A percentile compares a stretch with the other conserved stretches of the same genome.
Conservation (phyloP, 2,113 vertebrate species). For the Sitta europaea region DNA sequence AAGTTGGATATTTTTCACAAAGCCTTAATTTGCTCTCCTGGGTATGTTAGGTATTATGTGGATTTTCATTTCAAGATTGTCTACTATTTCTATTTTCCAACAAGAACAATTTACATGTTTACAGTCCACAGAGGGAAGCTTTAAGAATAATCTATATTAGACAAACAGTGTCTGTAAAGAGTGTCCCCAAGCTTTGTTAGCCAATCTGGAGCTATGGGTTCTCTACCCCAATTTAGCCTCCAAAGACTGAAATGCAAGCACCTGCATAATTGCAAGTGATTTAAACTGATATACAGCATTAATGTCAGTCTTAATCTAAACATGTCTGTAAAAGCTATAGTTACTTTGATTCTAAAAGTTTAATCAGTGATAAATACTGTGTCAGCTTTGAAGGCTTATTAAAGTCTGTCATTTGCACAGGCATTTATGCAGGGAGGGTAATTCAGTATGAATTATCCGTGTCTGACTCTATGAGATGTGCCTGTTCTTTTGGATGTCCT, state of each 20-base stretch:
- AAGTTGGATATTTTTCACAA: neutral
- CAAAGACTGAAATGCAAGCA: neutral
- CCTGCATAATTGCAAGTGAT: slow-evolving; percentile 31
- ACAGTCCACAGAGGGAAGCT: neutral
- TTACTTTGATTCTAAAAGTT: slow-evolving; percentile 51
- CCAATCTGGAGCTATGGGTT: neutral
- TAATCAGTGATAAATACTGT: slow-evolving; percentile 59
- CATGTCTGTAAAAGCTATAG: slow-evolving; percentile 36
- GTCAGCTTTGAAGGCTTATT: slow-evolving; percentile 56
- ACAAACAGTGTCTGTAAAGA: neutral
- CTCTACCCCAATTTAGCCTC: neutral
- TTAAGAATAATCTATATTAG: neutral
- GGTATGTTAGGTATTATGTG: neutral
- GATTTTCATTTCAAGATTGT: neutral
- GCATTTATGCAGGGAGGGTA: neutral
- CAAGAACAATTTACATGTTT: neutral
- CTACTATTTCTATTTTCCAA: neutral
- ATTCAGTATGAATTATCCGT: neutral
- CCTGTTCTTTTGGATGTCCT: neutral
- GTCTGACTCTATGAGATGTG: neutral
- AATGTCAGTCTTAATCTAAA: slow-evolving; percentile 54
- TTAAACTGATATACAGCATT: slow-evolving; percentile 13
- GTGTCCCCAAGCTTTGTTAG: neutral
- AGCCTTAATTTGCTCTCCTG: neutral
- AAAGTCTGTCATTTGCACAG: slow-evolving; percentile 37